Evolutionary conservation across 1,140 invertebrate species (phyloP).

Genomic region (Pseudoatta argentina): DNA sequence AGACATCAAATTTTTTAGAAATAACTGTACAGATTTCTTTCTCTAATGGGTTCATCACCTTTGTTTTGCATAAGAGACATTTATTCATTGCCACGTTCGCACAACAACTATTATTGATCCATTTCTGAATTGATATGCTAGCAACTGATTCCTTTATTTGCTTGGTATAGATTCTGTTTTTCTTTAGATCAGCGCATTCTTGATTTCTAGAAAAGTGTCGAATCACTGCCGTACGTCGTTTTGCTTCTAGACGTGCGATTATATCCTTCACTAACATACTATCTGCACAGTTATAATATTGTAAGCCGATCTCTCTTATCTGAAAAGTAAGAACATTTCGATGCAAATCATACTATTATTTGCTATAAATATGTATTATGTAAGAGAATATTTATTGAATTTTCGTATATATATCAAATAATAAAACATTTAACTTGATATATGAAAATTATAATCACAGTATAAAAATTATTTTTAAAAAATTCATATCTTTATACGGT

Average conservation of each 20-base stretch:
- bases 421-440: not conserved
- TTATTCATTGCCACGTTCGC: slow-evolving; percentile 82
- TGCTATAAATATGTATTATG: too few species aligned
- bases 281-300: slow-evolving; percentile 89
- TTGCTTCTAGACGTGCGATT: slow-evolving; percentile 70
- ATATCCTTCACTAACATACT: slow-evolving; percentile 85
- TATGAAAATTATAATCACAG: not conserved
- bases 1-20: slow-evolving; percentile 71
- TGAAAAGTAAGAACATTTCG: slow-evolving; percentile 80
- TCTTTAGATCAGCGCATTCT: slow-evolving; percentile 72
- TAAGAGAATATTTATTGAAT: not conserved
- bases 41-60: slow-evolving; percentile 11
- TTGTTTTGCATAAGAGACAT: slow-evolving; percentile 78
- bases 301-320: slow-evolving; percentile 89
- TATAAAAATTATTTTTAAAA: too few species aligned
- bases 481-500: too few species aligned
- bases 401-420: not conserved
- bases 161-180: slow-evolving; percentile 45
- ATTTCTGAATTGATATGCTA: slow-evolving; percentile 78
- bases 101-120: slow-evolving; percentile 85
- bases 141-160: slow-evolving; percentile 55
- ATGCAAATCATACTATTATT: too few species aligned
- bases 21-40: slow-evolving; percentile 72
- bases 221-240: slow-evolving; percentile 69
- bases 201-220: slow-evolving; percentile 72